A percentile compares a stretch with the other conserved stretches of the same genome.
phyloP scores from a whole-genome alignment of 1,140 invertebrate species.

The Achatina immaculata region DNA sequence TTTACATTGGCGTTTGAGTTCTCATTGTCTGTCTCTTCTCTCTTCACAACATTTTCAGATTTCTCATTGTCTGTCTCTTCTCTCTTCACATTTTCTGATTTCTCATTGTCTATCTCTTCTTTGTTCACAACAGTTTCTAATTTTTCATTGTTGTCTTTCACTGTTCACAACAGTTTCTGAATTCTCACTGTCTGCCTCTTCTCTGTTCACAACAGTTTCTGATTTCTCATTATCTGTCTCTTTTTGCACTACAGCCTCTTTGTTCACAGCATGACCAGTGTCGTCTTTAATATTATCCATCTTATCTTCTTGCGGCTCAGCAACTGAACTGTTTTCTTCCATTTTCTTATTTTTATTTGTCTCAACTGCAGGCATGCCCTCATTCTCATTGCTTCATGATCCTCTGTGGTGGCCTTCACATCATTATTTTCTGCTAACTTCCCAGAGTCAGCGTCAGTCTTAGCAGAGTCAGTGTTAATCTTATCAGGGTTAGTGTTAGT shows the following conservation, averaged over 20 bases:
- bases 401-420: background rate
- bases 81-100: background rate
- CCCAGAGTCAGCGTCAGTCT: too few species aligned
- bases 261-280: background rate
- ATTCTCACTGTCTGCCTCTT: background rate
- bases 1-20: too few species aligned
- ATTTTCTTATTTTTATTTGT: slow-evolving; percentile 1
- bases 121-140: background rate
- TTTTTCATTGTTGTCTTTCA: slow-evolving; percentile 12
- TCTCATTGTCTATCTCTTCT: background rate
- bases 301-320: background rate
- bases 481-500: too few species aligned
- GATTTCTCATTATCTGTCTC: background rate
- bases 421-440: background rate
- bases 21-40: background rate
- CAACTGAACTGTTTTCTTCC: background rate
- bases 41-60: background rate
- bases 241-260: background rate
- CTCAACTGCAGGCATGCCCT: background rate
- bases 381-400: background rate
- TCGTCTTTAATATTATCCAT: background rate
- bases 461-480: too few species aligned
- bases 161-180: background rate
- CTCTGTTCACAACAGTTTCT: slow-evolving; percentile 14
- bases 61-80: background rate